A percentile compares a stretch with the other conserved stretches of the same genome.
Evolutionary conservation across 2,888 invertebrate species (phyloP).

Genomic region (Myopa testacea): DNA sequence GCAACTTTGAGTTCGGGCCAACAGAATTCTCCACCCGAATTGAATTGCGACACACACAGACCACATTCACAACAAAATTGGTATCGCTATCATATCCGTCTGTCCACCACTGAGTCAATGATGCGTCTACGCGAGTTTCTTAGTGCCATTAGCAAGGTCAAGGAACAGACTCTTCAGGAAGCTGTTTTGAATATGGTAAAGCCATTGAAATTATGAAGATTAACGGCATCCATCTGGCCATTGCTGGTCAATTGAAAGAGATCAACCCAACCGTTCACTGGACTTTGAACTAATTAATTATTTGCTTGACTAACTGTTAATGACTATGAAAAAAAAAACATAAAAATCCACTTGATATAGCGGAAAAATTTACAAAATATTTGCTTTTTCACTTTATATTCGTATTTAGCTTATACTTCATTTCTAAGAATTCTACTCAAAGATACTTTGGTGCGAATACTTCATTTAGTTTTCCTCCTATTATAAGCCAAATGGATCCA

Average conservation of each 20-base stretch:
- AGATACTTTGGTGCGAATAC: background rate
- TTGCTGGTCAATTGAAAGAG: conserved; percentile 60
- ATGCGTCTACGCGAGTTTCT: conserved; percentile 60
- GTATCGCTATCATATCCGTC: conserved; percentile 60
- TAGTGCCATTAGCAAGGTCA: conserved; percentile 56
- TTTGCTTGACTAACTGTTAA: too few species aligned
- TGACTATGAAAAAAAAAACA: too few species aligned
- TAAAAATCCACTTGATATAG: too few species aligned
- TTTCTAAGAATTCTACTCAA: too few species aligned
- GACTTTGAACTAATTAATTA: conserved; percentile 48
- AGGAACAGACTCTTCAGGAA: conserved; percentile 62
- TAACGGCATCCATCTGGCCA: conserved; percentile 63
- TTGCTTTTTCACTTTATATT: too few species aligned
- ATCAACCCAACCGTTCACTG: conserved; percentile 57
- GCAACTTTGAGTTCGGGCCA: too few species aligned
- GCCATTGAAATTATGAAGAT: conserved; percentile 63
- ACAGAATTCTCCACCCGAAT: too few species aligned
- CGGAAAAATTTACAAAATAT: too few species aligned
- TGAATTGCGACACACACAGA: too few species aligned
- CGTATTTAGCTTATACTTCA: too few species aligned
- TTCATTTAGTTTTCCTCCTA: conserved; percentile 54
- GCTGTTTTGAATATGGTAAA: conserved; percentile 58
- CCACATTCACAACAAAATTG: conserved; percentile 58
- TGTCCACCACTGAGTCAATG: conserved; percentile 62
- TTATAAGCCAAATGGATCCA: conserved; percentile 57